A percentile compares a stretch with the other conserved stretches of the same genome.
phyloP scores from a whole-genome alignment of 2,797 vertebrate genomes.

The Chromobotia macracanthus region DNA sequence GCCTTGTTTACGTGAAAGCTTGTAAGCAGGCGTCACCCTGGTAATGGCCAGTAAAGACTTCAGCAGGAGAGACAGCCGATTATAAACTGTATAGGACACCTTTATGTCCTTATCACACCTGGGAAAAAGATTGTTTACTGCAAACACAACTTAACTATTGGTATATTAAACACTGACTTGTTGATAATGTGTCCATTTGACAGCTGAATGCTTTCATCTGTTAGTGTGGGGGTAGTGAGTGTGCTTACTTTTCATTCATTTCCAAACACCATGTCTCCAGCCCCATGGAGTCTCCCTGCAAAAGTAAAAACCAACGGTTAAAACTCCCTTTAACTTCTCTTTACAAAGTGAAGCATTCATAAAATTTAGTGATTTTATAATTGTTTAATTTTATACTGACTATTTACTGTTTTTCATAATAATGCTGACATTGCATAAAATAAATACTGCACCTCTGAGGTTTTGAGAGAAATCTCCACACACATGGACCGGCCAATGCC shows the following conservation, averaged over 20 bases:
- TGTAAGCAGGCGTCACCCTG: conserved; percentile 96
- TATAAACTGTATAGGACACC: conserved; percentile 98
- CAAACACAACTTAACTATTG: neutral
- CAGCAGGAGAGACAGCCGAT: conserved; percentile 92
- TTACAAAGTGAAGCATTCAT: neutral
- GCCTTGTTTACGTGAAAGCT: conserved; percentile 96
- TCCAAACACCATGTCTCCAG: conserved; percentile 99
- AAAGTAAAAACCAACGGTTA: neutral
- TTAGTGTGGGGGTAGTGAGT: neutral
- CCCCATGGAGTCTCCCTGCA: conserved; percentile 98
- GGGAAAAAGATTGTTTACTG: neutral
- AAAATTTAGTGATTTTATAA: neutral
- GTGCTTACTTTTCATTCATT: conserved; percentile 98
- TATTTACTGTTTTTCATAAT: neutral
- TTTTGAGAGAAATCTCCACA: conserved; percentile 99
- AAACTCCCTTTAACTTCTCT: neutral
- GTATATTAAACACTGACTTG: neutral
- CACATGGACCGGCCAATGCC: conserved; percentile 97
- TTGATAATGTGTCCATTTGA: neutral
- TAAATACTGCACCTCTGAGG: conserved; percentile 86
- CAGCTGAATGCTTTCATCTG: neutral
- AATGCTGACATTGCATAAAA: neutral
- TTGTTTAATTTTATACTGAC: too few relatives aligned
- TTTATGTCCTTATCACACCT: conserved; percentile 99
- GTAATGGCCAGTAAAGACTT: conserved; percentile 98